Base-by-base conservation (phyloP, 2,888 invertebrate species). In the Ptycholaimellus sp. region DNA sequence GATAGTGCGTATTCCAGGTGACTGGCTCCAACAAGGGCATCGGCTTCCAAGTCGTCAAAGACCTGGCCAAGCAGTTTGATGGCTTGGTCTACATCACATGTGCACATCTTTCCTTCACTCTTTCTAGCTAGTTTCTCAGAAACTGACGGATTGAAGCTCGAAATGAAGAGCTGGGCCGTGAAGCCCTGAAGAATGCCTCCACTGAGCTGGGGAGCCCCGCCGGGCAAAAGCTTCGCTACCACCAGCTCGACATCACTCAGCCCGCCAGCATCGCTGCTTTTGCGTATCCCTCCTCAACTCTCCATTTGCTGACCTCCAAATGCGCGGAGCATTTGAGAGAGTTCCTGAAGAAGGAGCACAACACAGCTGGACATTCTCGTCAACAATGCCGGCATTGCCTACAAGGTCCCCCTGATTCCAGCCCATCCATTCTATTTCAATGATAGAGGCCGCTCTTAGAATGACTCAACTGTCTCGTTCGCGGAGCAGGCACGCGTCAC, bases 351-450 rank as follows among this genome's bases (percentile, higher is more conserved):
- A 57, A 61, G 17, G 68, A 66, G 20, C 66, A 76, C 49, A 72
- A 69, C 2, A 73, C 74, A 0, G n/a, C 59, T 77, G 3, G 75
- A 77, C 59, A 53, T 76, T 33, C 62, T 77, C 30, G 67, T 77
- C 0, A 77, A 77, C 51, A 77, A 77, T 57, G 76, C 76, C 6
- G 76, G 70, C 0, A 73, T 74, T 37, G 72, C 73, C 1, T 75
- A 69, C 49, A 71, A 71, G 7, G 6, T 23, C 25, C 25, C 7
- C 7, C n/a, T n/a, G n/a, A n/a, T n/a, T n/a, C n/a, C n/a, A n/a
- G n/a, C n/a, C n/a, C n/a, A n/a, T n/a, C n/a, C n/a, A n/a, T n/a
- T n/a, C n/a, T n/a, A n/a, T n/a, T n/a, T n/a, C n/a, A n/a, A n/a
- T n/a, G n/a, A n/a, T n/a, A n/a, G n/a, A n/a, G n/a, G n/a, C n/a